These are phyloP conservation scores for Barbus barbus DNA, from an alignment of 2,113 vertebrate genomes.

Conservation along the genomic window DNA sequence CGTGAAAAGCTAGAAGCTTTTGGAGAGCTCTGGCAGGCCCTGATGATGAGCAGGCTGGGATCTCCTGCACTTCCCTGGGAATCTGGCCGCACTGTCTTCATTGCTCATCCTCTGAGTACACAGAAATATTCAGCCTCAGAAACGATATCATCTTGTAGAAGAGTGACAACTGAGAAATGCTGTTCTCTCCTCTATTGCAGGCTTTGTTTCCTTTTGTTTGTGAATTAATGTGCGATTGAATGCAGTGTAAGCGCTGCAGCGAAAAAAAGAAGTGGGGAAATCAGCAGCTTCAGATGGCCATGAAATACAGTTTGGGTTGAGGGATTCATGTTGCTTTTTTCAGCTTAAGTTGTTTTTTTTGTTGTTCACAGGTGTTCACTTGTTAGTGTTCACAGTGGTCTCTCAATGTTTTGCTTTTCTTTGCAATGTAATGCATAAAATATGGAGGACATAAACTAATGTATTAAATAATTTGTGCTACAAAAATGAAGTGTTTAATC, in stretches of 20 bases:
- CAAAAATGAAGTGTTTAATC: slow-evolving; percentile 16
- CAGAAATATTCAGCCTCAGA: slow-evolving; percentile 23
- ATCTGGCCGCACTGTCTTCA: slow-evolving; percentile 16
- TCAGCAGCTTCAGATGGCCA: slow-evolving; percentile 12
- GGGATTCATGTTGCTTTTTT: slow-evolving; percentile 18
- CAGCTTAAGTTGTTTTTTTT: background rate
- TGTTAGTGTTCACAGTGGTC: slow-evolving; percentile 24
- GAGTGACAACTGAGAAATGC: slow-evolving; percentile 20
- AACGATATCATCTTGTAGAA: background rate
- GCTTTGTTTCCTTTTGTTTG: background rate
- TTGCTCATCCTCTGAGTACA: slow-evolving; percentile 6
- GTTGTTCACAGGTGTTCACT: slow-evolving; percentile 12
- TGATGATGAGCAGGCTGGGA: slow-evolving; percentile 1
- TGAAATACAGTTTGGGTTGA: slow-evolving; percentile 31
- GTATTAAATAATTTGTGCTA: slow-evolving; percentile 1
- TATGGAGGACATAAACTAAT: background rate
- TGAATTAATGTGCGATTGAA: background rate
- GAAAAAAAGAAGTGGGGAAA: slow-evolving; percentile 13
- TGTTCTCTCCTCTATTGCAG: slow-evolving; percentile 14
- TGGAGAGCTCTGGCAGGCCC: background rate
- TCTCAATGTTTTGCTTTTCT: background rate
- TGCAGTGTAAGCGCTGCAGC: background rate
- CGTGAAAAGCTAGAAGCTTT: slow-evolving; percentile 74
- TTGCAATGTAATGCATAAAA: slow-evolving; percentile 4
- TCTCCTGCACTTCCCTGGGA: slow-evolving; percentile 12